phyloP scores from a whole-genome alignment of 2,797 vertebrate species.

The Phalanger gymnotis region DNA sequence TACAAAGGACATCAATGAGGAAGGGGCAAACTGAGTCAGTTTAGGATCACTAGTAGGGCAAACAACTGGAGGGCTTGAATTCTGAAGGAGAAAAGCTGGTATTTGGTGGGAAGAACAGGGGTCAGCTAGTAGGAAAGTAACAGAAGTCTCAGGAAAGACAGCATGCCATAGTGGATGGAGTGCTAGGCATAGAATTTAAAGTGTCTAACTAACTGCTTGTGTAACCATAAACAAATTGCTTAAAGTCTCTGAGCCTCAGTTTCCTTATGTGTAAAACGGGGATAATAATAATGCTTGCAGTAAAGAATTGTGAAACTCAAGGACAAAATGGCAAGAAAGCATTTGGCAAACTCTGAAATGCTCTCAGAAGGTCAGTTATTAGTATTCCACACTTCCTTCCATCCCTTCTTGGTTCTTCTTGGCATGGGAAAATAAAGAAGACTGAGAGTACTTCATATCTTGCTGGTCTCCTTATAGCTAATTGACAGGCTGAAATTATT shows the following conservation, averaged over 20 bases:
- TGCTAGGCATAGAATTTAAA: neutral
- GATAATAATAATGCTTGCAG: neutral
- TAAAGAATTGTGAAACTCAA: neutral
- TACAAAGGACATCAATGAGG: neutral
- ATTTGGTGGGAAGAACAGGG: neutral
- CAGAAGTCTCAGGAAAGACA: neutral
- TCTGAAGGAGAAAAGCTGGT: neutral
- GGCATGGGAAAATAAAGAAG: conserved; percentile 8
- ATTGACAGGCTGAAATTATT: conserved; percentile 50
- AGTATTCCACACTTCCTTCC: neutral
- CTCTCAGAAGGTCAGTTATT: neutral
- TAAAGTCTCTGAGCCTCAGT: neutral
- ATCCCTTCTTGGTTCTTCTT: neutral
- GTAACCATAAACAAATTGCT: neutral
- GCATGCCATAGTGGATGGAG: neutral
- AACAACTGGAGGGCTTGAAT: neutral
- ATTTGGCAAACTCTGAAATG: neutral
- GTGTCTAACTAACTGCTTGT: neutral
- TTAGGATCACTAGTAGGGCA: neutral
- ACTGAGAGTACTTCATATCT: neutral
- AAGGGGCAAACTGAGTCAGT: neutral
- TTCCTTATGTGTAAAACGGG: neutral
- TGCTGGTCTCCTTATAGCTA: conserved; percentile 37
- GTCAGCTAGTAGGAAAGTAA: neutral
- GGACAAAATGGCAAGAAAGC: neutral